Percentiles rank a stretch among this genome's conserved stretches.
Conservation (phyloP, 2,797 vertebrate genomes). For the Gymnothorax javanicus region DNA sequence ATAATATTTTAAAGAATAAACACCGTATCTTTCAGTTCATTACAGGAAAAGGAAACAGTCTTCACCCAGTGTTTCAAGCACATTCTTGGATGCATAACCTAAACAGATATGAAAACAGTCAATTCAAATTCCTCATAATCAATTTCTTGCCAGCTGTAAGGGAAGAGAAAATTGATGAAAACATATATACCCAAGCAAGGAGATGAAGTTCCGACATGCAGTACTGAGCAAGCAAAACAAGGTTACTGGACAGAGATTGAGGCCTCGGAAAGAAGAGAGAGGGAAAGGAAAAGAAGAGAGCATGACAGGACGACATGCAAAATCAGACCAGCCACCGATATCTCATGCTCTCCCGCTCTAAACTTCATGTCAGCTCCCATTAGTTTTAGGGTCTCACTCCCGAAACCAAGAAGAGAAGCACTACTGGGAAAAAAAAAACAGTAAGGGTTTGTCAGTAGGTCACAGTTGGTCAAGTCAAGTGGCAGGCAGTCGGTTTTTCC, state of each 20-base stretch:
- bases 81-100: not conserved
- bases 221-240: slow-evolving; percentile 15
- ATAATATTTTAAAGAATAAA: not conserved
- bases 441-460: not conserved
- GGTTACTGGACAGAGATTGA: not conserved
- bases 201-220: slow-evolving; percentile 28
- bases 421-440: not conserved
- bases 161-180: not conserved
- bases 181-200: not conserved
- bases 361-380: not conserved
- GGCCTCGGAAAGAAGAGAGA: slow-evolving; percentile 62
- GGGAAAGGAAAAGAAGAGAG: slow-evolving; percentile 48
- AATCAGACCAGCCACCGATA: not conserved
- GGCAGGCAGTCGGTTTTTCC: not conserved
- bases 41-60: not conserved
- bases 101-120: not conserved
- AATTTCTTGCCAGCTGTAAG: not conserved
- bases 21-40: not conserved
- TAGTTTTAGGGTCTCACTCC: not conserved
- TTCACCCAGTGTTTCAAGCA: not conserved
- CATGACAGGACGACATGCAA: not conserved
- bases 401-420: not conserved
- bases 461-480: not conserved
- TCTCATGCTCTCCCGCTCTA: not conserved
- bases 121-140: not conserved